Base-by-base conservation (phyloP, 1,140 invertebrate genomes). In the Pteromalus puparum region DNA sequence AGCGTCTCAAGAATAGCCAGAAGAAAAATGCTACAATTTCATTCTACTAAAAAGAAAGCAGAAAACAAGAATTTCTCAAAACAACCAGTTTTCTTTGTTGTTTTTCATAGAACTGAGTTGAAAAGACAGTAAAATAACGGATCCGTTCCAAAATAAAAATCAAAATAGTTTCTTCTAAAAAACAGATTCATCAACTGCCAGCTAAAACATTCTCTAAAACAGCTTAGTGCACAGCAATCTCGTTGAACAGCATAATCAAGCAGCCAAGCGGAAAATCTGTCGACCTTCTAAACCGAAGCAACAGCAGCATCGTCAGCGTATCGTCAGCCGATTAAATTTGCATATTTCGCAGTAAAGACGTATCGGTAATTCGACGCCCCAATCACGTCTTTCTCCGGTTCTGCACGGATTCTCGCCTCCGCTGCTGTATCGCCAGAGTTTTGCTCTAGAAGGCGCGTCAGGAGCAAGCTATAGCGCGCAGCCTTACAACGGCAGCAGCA, bases 321-420 rank as follows among this genome's bases (percentile, higher is more conserved):
- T 79, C 61, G 21, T 24, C 61, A 34, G 0, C 24, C 65, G 67
- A 83, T 83, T 38, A 67, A 83, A 78, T 83, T 83, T 34, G 82
- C 82, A 83, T 83, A 83, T 67, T 70, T 77, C 61, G 42, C 26
- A 24, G 38, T 76, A 83, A 48, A 76, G 34, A 61, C 81, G 26
- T 74, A 78, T 78, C 65, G 34, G 75, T 83, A 78, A 83, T 61
- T 83, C 65, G 75, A 78, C 10, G 67, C 67, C 65, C 18, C 38
- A 38, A 77, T 81, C 28, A 26, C 53, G 53, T 61, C 53, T n/a
- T 21, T 7, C 53, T 18, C 21, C 6, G 10, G 24, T 68, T 42
- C 77, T 46, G 68, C 67, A 26, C 67, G 68, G 42, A 12, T 42
- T 48, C 79, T 28, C 26, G 21, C 38, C 42, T 72, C 79, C 3